Conservation (phyloP, 2,888 invertebrate species). For the Drosophila nigritarsus region DNA sequence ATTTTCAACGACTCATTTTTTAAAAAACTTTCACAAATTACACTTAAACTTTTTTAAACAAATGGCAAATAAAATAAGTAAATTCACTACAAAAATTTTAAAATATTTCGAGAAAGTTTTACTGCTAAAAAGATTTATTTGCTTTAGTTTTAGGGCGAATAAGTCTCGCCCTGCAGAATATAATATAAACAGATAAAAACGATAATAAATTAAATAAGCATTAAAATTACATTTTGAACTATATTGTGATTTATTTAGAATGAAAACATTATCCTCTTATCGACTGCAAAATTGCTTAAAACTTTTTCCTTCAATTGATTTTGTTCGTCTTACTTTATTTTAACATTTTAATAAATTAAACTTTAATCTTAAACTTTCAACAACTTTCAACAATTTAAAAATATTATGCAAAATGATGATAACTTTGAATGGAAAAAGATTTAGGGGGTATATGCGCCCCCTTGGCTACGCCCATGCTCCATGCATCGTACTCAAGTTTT, state of each 20-base stretch:
- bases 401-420: neutral
- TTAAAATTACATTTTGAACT: neutral
- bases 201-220: neutral
- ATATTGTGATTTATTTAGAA: neutral
- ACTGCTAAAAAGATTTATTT: neutral
- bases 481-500: slow-evolving; percentile 18
- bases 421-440: neutral
- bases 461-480: neutral
- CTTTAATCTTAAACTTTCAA: neutral
- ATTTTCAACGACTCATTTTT: neutral
- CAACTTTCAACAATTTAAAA: neutral
- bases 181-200: neutral
- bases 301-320: neutral
- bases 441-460: neutral
- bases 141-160: neutral
- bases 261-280: neutral
- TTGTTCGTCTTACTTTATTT: neutral
- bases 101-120: neutral
- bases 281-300: too few species aligned
- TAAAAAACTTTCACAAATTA: neutral
- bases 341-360: neutral
- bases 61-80: neutral
- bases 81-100: neutral
- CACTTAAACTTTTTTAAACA: neutral
- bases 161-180: neutral